Base-by-base conservation (phyloP, 2,888 invertebrate species). In the Minunthozetes semirufus region DNA sequence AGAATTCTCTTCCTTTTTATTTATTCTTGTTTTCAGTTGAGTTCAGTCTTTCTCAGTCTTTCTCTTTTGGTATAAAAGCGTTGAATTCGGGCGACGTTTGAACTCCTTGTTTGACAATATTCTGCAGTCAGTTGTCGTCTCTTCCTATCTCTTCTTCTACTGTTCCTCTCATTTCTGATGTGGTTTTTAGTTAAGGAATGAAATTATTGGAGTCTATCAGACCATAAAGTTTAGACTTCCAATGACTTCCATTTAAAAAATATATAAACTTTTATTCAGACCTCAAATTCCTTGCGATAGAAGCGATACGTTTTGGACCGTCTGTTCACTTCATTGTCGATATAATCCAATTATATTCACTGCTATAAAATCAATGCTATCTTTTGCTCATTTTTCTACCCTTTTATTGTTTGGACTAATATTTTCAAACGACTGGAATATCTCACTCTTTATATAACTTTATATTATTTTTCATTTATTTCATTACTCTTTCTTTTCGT, bases 31-130 rank as follows among this genome's bases (percentile, higher is more conserved):
- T 6, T 53, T 53, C 53, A 11, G n/a, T n/a, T n/a, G n/a, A n/a
- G n/a, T n/a, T n/a, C n/a, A n/a, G n/a, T n/a, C n/a, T n/a, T n/a
- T n/a, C n/a, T n/a, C n/a, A 42, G 9, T 42, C 42, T 9, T 42
- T 42, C 42, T 50, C 50, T 19, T 50, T 6, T 50, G 50, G n/a
- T 50, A 50, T 50, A 19, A 50, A 50, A 50, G 50, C 50, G 27
- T 59, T 59, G 29, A 29, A 59, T 59, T 59, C 19, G 59, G 59
- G 59, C 27, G 59, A 59, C 27, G 59, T 29, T 59, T 59, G 27
- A 59, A 59, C 17, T 59, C 15, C 56, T 29, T 59, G 27, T 59
- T 59, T 59, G 59, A 59, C 59, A 59, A 59, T 59, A 59, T 59
- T 59, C 27, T 29, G 53, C 53, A 50, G 50, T 50, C 50, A 50